Evolutionary conservation across 2,888 invertebrate species (phyloP), one percentile per base, ranked within the genome.

Genomic region (Acanthosepion esculentum): DNA sequence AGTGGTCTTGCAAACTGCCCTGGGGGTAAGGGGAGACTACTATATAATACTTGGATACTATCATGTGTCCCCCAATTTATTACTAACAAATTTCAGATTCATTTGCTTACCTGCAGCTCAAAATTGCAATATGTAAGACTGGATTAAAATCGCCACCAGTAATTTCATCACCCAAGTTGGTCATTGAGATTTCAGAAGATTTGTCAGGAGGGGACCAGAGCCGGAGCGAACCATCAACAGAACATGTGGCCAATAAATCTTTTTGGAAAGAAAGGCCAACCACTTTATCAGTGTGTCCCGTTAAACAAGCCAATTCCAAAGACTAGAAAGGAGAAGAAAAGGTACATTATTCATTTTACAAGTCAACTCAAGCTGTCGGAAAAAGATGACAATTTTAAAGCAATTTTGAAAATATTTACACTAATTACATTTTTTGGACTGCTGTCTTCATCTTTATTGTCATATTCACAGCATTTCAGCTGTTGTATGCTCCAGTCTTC

Each of bases 271-370:
- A n/a, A 78, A 78, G 78, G 4, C 97, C 95, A 23, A 97, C 94
- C 18, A 97, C 97, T 92, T 96, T 95, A 95, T 97, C 97, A 50
- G 96, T 96, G 95, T 97, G 97, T 41, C 97, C 97, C 29, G 96
- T 96, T 94, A 97, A 95, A 95, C 96, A 96, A n/a, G 96, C 96
- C 94, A 97, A 95, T 94, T 96, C 96, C 95, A 97, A 96, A 48
- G 97, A 96, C 97, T 97, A 95, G 0, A 95, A 94, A 48, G 33
- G 18, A 91, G 41, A 94, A 64, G 12, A 12, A 78, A n/a, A 41
- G 41, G 18, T 15, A 78, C 12, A 78, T 33, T 78, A 78, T 23
- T 23, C 20, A 59, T 59, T 59, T 55, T 41, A 41, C 2, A 3
- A 41, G 41, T 41, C 41, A 41, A 41, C 41, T 41, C 41, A 2